Evolutionary conservation across 2,888 invertebrate genomes (phyloP).

Genomic region (Pinctada fucata): DNA sequence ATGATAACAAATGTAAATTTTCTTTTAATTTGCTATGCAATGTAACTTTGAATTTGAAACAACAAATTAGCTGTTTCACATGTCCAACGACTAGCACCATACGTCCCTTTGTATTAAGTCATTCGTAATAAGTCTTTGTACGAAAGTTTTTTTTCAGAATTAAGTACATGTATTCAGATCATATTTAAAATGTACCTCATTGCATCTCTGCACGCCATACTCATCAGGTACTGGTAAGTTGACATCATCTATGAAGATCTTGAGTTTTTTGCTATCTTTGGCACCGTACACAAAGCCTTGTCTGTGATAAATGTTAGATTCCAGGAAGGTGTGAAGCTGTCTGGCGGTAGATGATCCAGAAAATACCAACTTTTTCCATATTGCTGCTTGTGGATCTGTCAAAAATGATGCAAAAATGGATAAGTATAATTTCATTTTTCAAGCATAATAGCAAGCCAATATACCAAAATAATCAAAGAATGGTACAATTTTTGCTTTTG

Average conservation of each 20-base stretch:
- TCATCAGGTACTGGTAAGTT: slow-evolving; percentile 73
- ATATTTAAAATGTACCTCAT: no score
- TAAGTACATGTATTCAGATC: no score
- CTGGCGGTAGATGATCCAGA: slow-evolving; percentile 74
- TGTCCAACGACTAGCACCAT: no score
- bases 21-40: no score
- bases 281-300: slow-evolving; percentile 78
- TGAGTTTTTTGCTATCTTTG: slow-evolving; percentile 74
- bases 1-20: no score
- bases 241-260: slow-evolving; percentile 76
- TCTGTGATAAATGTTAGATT: slow-evolving; percentile 76
- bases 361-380: slow-evolving; percentile 74
- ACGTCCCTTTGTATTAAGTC: no score
- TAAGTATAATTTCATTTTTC: background rate
- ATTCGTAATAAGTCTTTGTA: no score
- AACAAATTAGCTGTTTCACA: no score
- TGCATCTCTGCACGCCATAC: slow-evolving; percentile 72
- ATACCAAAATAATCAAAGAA: background rate
- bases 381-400: slow-evolving; percentile 63
- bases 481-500: background rate
- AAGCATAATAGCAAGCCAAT: background rate
- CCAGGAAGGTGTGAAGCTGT: slow-evolving; percentile 75
- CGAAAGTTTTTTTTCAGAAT: no score
- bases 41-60: no score
- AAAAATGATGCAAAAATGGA: slow-evolving; percentile 5